Base-by-base conservation (phyloP, 2,888 invertebrate genomes). In the Pheosia gnoma region DNA sequence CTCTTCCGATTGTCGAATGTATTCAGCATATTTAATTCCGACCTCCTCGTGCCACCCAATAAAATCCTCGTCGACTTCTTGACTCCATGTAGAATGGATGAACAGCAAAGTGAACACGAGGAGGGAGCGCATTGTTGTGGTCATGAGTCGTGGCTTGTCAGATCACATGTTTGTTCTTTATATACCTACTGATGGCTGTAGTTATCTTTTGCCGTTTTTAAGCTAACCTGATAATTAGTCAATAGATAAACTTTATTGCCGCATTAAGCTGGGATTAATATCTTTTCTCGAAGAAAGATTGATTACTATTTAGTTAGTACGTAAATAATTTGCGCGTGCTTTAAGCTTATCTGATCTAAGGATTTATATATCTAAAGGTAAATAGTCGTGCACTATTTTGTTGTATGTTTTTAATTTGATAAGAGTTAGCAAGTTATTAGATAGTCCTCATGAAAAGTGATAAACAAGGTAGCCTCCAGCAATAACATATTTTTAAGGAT, bases 11-110 rank as follows among this genome's bases (percentile, higher is more conserved):
- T 66, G 62, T 61, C 77, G 82, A 36, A 89, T 89, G 58, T 74
- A 71, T 62, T 81, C 72, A 13, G 88, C 89, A 68, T 84, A 77
- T 72, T 81, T 84, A 4, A 87, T 72, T 54, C 90, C 89, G n/a
- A 86, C 80, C 67, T 69, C 76, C 54, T 74, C 70, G 69, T 88
- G 89, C 87, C 87, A 90, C 57, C 87, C 86, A 55, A 73, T 62
- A 13, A 76, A 75, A 11, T 73, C 75, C 38, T 75, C 73, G 11
- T 63, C 57, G 41, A 63, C 63, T 55, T 62, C 66, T 52, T 73
- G 59, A 45, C 72, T 65, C 69, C 67, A 71, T 43, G 70, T 59
- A 5, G 70, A 63, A 10, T 70, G 61, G 39, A 76, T 59, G 57
- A 70, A 77, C 37, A 86, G 67, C 13, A 84, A 53, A 67, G 68